phyloP scores from a whole-genome alignment of 2,888 invertebrate genomes.

The Drosophila multiciliata region DNA sequence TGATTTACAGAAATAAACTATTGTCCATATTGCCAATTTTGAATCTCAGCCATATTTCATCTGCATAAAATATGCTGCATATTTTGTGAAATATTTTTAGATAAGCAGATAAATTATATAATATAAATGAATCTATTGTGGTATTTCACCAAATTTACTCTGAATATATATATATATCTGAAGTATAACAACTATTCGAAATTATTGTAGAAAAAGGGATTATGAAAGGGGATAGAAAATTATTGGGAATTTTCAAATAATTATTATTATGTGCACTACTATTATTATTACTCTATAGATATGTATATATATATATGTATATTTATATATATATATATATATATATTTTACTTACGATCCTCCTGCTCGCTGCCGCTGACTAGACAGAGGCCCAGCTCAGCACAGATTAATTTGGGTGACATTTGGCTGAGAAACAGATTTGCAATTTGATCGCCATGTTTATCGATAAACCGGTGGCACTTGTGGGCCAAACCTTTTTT shows the following conservation, averaged over 20 bases:
- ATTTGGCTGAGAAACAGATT: slow-evolving; percentile 89
- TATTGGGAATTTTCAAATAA: not conserved
- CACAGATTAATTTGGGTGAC: slow-evolving; percentile 90
- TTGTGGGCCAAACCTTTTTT: slow-evolving; percentile 84
- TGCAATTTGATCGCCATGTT: slow-evolving; percentile 91
- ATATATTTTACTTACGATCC: slow-evolving; percentile 76
- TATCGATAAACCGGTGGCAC: slow-evolving; percentile 90
- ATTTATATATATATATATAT: not conserved
- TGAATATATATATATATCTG: not conserved
- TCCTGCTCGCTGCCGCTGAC: slow-evolving; percentile 66
- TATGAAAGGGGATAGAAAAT: too few species aligned
- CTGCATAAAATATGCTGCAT: too few species aligned
- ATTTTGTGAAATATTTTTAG: not conserved
- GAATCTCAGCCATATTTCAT: too few species aligned
- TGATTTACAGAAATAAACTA: too few species aligned
- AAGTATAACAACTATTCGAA: not conserved
- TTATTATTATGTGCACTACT: not conserved
- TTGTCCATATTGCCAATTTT: not conserved
- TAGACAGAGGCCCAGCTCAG: slow-evolving; percentile 88
- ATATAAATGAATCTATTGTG: not conserved
- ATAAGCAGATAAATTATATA: not conserved
- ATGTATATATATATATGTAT: not conserved
- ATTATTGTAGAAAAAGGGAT: not conserved
- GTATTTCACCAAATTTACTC: not conserved
- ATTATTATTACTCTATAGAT: not conserved